Evolutionary conservation across 1,140 invertebrate genomes (phyloP).

Genomic region (Geopemphigus sp.): DNA sequence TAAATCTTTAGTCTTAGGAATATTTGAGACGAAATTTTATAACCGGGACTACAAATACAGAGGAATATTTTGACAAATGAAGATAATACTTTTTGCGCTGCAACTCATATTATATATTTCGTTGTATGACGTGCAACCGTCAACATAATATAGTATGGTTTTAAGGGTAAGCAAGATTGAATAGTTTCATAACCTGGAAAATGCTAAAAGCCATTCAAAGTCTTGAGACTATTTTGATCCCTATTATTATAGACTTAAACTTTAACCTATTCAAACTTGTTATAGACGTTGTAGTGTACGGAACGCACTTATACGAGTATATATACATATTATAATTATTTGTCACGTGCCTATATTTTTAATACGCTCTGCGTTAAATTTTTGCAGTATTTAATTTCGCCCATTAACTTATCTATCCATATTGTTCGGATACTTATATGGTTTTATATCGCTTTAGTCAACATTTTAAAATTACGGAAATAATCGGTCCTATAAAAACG

Average conservation of each 20-base stretch:
- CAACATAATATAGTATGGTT: constrained; percentile 39
- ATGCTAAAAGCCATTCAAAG: constrained; percentile 17
- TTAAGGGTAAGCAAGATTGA: constrained; percentile 39
- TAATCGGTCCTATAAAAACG: too few species aligned
- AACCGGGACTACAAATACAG: constrained; percentile 18
- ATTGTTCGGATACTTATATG: too few species aligned
- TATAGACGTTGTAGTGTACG: neutral
- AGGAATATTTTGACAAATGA: constrained; percentile 29
- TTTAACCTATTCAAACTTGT: constrained; percentile 21
- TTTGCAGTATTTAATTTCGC: too few species aligned
- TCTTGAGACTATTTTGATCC: constrained; percentile 34
- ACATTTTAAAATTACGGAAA: too few species aligned
- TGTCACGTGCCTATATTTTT: too few species aligned
- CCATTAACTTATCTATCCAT: too few species aligned
- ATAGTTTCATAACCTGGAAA: constrained; percentile 31
- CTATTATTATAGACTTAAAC: constrained; percentile 26
- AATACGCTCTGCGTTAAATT: too few species aligned
- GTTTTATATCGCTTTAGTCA: too few species aligned
- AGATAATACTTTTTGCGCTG: constrained; percentile 14
- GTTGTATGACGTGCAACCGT: neutral
- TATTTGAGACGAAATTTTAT: neutral
- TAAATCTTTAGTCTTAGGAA: constrained; percentile 1
- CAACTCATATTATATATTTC: neutral
- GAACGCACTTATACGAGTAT: too few species aligned
- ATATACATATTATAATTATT: too few species aligned